Evolutionary conservation across 1,140 invertebrate species (phyloP), one percentile per base, ranked within the genome.

Genomic region (Drosophila lowei): DNA sequence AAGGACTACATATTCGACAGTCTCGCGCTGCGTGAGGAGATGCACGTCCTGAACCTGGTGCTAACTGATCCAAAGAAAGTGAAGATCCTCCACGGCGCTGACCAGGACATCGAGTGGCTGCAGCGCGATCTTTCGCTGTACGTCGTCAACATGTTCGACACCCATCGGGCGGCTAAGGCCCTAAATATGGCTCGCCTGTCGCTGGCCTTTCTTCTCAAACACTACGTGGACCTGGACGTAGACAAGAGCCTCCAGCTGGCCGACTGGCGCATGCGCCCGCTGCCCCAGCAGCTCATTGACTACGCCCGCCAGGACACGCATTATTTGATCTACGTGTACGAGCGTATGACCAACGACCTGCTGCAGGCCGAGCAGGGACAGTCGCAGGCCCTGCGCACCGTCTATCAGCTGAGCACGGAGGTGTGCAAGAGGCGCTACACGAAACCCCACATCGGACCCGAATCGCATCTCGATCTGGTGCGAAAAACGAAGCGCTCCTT

Each of bases 141-240:
- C 89, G 91, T 99, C 15, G 98, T 99, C 0, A 99, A 99, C 81
- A 95, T 99, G 95, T 99, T 99, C 92, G 99, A 99, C 90, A 99
- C 98, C 0, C 94, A 97, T 90, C 94, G 96, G 83, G 98, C 98
- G 0, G 95, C 97, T 0, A 94, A 95, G 71, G 92, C 94, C 0
- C 92, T 99, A 0, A 93, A 94, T n/a, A 93, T 96, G 67, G 92
- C 94, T 0, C 93, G 94, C 30, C 92, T 95, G 3, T 97, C 97
- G 16, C 92, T 99, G 23, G 94, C 95, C 1, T 95, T 95, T 92
- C 92, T 99, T 2, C 91, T 99, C 7, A 93, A 95, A 70, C 92
- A 93, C 43, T 98, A 97, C 90, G 98, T 97, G 90, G 92, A 94
- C 18, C 92, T 98, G 11, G 92, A 94, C 71, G 93, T 95, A 1